Conservation (phyloP, 2,797 vertebrate genomes). For the Clarias platycephalus region DNA sequence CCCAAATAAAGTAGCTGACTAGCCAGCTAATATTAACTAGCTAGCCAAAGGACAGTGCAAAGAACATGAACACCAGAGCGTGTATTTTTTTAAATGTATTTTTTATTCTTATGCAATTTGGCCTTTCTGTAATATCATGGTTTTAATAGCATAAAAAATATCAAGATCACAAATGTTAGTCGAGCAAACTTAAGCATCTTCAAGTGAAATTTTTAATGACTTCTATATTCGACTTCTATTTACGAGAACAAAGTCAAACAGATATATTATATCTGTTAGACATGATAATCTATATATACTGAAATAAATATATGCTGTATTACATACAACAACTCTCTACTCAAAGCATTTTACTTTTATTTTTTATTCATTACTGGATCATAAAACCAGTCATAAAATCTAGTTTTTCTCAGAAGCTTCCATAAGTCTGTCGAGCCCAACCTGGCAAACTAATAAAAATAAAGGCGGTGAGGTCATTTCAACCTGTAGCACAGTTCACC, state of each 20-base stretch:
- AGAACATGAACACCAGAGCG: not conserved
- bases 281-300: not conserved
- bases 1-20: not conserved
- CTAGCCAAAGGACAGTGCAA: not conserved
- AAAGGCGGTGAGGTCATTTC: conserved; percentile 3
- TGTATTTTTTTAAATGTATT: not conserved
- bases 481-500: not conserved
- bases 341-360: not conserved
- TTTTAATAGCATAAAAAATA: not conserved
- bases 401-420: not conserved
- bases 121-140: not conserved
- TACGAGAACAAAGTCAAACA: not conserved
- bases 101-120: not conserved
- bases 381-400: not conserved
- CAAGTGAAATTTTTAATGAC: not conserved
- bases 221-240: not conserved
- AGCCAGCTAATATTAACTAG: not conserved
- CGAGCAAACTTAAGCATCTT: not conserved
- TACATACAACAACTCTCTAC: not conserved
- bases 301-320: not conserved
- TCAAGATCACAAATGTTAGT: not conserved
- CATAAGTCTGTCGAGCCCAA: not conserved
- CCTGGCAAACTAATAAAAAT: conserved; percentile 23
- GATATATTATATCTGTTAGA: not conserved
- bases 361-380: not conserved